Evolutionary conservation across 2,888 invertebrate species (phyloP).

Genomic region (Lepidocyrtinus sp.): DNA sequence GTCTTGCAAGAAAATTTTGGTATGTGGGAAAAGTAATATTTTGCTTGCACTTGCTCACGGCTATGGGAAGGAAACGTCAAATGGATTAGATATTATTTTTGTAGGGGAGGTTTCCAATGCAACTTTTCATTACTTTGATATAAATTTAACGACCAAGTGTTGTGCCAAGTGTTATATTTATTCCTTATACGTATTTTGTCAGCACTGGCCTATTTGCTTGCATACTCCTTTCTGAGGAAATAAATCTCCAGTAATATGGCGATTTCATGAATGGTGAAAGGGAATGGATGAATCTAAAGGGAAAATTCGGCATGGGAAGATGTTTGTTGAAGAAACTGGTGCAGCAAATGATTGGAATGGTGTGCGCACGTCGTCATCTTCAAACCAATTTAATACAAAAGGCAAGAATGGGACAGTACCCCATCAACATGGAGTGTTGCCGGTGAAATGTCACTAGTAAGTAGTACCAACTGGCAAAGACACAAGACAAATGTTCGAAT

Average conservation of each 20-base stretch:
- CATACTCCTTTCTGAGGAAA: background rate
- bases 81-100: conserved; percentile 9
- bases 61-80: background rate
- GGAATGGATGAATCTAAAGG: conserved; percentile 24
- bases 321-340: conserved; percentile 42
- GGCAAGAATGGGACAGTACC: conserved; percentile 10
- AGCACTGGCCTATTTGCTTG: conserved; percentile 16
- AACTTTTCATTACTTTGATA: conserved; percentile 25
- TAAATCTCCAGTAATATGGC: conserved; percentile 3
- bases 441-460: conserved; percentile 19
- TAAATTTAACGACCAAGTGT: conserved; percentile 44
- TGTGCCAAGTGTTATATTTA: conserved; percentile 51
- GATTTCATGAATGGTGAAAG: conserved; percentile 37
- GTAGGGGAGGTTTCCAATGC: background rate
- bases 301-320: conserved; percentile 17
- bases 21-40: conserved; percentile 35
- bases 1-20: no score
- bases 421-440: background rate
- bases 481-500: conserved; percentile 63
- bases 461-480: conserved; percentile 47
- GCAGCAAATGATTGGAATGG: conserved; percentile 59
- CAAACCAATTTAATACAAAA: conserved; percentile 4
- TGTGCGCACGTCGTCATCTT: conserved; percentile 16
- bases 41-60: background rate
- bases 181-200: conserved; percentile 19